Percentiles rank a stretch among this genome's conserved stretches.
Conservation (phyloP, 2,113 vertebrate species). For the Ictalurus furcatus region DNA sequence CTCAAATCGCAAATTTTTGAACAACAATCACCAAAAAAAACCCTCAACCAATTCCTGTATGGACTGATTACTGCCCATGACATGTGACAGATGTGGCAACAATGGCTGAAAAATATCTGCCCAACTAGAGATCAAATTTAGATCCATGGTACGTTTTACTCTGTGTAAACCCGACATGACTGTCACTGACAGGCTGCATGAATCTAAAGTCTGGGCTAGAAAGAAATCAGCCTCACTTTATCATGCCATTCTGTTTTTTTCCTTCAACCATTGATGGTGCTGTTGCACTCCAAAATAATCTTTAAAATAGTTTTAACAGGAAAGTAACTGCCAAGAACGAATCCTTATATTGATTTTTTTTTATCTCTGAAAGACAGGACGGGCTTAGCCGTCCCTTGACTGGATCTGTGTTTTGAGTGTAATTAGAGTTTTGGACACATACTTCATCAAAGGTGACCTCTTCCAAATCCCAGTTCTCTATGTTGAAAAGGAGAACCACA, state of each 20-base stretch:
- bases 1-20: too few relatives aligned
- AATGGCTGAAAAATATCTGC: background rate
- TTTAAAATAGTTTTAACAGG: background rate
- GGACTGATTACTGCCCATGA: background rate
- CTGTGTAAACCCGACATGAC: background rate
- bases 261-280: background rate
- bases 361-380: background rate
- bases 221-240: background rate
- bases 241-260: background rate
- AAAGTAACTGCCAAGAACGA: background rate
- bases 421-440: background rate
- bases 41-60: too few relatives aligned
- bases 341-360: background rate
- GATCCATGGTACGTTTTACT: background rate
- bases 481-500: conserved; percentile 95
- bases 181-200: too few relatives aligned
- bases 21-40: too few relatives aligned
- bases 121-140: background rate
- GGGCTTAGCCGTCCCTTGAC: background rate
- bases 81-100: background rate
- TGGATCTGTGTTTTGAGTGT: background rate
- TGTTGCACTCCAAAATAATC: conserved; percentile 4
- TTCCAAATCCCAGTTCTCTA: conserved; percentile 95
- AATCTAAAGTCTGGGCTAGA: background rate
- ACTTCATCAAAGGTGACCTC: conserved; percentile 98